Percentiles rank a stretch among this genome's conserved stretches.
Evolutionary conservation across 2,888 invertebrate genomes (phyloP).

Genomic region (Clanis bilineata): DNA sequence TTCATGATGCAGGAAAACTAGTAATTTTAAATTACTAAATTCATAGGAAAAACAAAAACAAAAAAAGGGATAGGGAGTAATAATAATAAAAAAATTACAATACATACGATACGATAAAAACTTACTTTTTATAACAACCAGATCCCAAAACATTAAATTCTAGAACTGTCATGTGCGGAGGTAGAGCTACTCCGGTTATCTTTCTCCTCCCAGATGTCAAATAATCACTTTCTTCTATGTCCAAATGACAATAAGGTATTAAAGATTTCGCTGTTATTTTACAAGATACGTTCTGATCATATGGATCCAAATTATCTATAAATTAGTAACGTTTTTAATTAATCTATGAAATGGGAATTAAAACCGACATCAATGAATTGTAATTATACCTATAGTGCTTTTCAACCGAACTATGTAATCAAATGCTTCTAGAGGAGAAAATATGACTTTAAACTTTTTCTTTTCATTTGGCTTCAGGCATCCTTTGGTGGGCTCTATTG

Average conservation of each 20-base stretch:
- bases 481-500: conserved; percentile 69
- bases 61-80: no score
- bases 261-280: conserved; percentile 82
- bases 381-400: conserved; percentile 59
- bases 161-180: conserved; percentile 78
- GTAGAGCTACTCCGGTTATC: conserved; percentile 61
- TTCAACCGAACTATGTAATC: conserved; percentile 70
- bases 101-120: not conserved
- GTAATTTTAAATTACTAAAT: no score
- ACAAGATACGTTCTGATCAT: conserved; percentile 78
- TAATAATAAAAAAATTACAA: no score
- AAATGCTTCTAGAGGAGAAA: conserved; percentile 81
- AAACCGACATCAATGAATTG: not conserved
- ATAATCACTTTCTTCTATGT: conserved; percentile 85
- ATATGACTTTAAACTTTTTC: conserved; percentile 70
- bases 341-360: not conserved
- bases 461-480: conserved; percentile 68
- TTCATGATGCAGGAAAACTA: no score
- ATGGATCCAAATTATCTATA: conserved; percentile 75
- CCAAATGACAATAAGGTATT: conserved; percentile 87
- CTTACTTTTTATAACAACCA: conserved; percentile 78
- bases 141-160: conserved; percentile 86
- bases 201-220: conserved; percentile 73
- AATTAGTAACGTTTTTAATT: not conserved
- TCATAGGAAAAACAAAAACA: no score